Percentiles rank a stretch among this genome's conserved stretches.
These are phyloP conservation scores for Zoroaster sp. DNA, from an alignment of 53 echinoderm and acorn worm genomes.

Conservation along the genomic window DNA sequence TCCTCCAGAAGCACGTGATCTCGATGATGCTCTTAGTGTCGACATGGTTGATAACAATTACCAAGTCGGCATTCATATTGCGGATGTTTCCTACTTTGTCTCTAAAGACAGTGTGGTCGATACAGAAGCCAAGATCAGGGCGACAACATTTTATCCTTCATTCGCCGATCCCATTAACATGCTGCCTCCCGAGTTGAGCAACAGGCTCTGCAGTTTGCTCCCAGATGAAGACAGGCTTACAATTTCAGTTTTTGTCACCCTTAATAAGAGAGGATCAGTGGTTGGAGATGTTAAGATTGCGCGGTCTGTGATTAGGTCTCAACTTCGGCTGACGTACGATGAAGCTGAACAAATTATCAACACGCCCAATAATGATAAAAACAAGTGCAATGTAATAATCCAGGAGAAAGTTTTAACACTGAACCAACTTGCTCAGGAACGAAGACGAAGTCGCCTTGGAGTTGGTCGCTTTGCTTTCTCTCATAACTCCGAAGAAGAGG, in stretches of 20 bases:
- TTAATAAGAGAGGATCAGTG: constrained; percentile 36
- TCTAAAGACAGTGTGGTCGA: constrained; percentile 45
- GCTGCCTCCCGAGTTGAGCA: constrained; percentile 76
- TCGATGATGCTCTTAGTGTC: constrained; percentile 88
- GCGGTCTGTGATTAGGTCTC: constrained; percentile 66
- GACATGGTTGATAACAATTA: constrained; percentile 20
- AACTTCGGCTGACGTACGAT: constrained; percentile 60
- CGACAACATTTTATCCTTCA: constrained; percentile 68
- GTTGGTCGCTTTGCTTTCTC: constrained; percentile 31
- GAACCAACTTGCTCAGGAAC: constrained; percentile 27
- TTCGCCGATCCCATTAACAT: constrained; percentile 60
- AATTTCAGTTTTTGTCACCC: constrained; percentile 62
- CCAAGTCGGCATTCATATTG: constrained; percentile 82
- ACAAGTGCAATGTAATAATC: neutral
- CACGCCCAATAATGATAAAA: neutral
- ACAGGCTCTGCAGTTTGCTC: constrained; percentile 69
- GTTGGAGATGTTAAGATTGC: constrained; percentile 4
- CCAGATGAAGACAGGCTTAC: constrained; percentile 61
- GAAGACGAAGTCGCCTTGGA: constrained; percentile 52
- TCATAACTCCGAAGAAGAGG: constrained; percentile 50
- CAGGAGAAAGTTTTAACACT: neutral
- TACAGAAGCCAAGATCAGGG: constrained; percentile 60
- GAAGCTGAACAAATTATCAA: constrained; percentile 65
- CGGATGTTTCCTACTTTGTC: constrained; percentile 79
- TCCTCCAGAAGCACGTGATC: constrained; percentile 65